Conservation (phyloP, 2,797 vertebrate species). For the Sternarchorhynchus goeldii region DNA sequence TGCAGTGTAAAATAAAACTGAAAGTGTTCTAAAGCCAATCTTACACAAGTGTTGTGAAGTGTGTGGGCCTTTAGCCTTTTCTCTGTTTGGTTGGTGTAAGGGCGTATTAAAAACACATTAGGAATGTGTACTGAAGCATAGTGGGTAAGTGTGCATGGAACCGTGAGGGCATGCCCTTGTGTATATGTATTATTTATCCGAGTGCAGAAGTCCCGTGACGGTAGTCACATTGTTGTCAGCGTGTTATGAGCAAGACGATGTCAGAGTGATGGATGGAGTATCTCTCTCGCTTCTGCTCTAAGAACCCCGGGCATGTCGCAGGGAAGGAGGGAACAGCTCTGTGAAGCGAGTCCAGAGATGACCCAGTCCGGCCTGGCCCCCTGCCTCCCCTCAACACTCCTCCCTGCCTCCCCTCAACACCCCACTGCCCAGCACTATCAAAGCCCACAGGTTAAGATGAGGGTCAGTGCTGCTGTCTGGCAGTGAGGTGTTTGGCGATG, state of each 20-base stretch:
- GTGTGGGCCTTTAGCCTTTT: no score
- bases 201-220: constrained; percentile 9
- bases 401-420: constrained; percentile 30
- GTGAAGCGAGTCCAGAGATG: constrained; percentile 38
- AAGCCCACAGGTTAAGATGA: constrained; percentile 39
- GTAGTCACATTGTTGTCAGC: constrained; percentile 14
- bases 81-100: background rate
- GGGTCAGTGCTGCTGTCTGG: constrained; percentile 41
- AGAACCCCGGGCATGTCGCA: constrained; percentile 32
- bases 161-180: background rate
- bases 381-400: constrained; percentile 23
- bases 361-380: background rate
- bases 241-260: constrained; percentile 37
- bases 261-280: constrained; percentile 58
- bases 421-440: background rate
- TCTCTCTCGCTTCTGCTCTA: constrained; percentile 29
- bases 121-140: background rate
- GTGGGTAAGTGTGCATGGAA: background rate
- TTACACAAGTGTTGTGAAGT: no score
- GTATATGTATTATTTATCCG: constrained; percentile 16
- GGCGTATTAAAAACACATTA: background rate
- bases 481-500: background rate
- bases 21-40: no score
- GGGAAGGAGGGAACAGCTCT: constrained; percentile 27
- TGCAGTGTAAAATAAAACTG: no score